These are phyloP conservation scores for Leptodactylus fallax DNA, from an alignment of 2,797 vertebrate species.

Conservation along the genomic window DNA sequence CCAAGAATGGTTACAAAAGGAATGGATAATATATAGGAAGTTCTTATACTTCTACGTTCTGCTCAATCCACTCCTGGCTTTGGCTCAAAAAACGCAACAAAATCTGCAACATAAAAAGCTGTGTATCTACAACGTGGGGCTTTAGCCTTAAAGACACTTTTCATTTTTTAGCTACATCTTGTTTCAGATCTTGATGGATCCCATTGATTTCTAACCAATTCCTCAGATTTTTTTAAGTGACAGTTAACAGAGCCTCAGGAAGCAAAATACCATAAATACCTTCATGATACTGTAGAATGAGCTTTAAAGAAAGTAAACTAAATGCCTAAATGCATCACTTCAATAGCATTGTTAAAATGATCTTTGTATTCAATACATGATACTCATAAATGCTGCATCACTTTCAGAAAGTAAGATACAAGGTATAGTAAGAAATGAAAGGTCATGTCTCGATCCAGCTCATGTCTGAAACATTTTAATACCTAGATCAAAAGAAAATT, in stretches of 20 bases:
- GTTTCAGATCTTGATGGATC: background rate
- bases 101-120: no score
- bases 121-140: no score
- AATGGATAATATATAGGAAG: no score
- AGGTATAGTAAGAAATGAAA: constrained; percentile 14
- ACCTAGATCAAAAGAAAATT: constrained; percentile 17
- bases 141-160: no score
- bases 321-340: background rate
- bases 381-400: background rate
- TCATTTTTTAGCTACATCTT: no score
- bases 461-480: constrained; percentile 29
- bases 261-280: no score
- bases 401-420: background rate
- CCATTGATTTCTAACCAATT: background rate
- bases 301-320: background rate
- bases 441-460: constrained; percentile 1
- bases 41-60: no score
- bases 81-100: no score
- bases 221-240: background rate
- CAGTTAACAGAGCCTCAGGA: background rate
- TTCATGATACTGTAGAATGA: no score
- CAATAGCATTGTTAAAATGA: background rate
- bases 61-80: no score
- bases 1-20: no score
- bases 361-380: background rate